Evolutionary conservation across 2,888 invertebrate genomes (phyloP), one percentile per base, ranked within the genome.

Genomic region (Rhamphomyia laevipes): DNA sequence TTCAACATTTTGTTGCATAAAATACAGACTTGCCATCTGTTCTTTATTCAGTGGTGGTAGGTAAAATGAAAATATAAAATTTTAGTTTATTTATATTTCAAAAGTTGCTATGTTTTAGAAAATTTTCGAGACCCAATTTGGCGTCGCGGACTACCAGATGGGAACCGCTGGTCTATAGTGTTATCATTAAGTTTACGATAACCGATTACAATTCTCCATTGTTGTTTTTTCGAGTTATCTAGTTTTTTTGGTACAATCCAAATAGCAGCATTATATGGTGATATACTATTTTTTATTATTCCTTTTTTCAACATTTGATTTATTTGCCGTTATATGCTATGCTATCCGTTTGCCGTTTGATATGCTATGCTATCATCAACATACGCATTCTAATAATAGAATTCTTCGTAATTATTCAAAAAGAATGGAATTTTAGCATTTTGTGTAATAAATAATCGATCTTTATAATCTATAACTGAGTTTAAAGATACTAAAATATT

Each of bases 271-370:
- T 15, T 16, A 38, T 38, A 38, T n/a, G 38, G 38, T 16, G 38
- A 38, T 10, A 4, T 17, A 38, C 38, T 38, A 17, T 38, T 12
- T 35, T 42, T 27, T 11, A 63, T 59, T 23, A 63, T 62, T 13
- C 17, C 45, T 43, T 52, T 44, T 18, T 45, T 12, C 12, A 51
- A 45, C 53, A 56, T 55, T 46, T 54, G 52, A 7, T 46, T 15
- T 13, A 52, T 55, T 31, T 54, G 51, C 16, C 38, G 16, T 35
- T 35, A 13, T 35, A 35, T 13, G 4, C n/a, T 13, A 35, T 35
- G n/a, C 7, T 35, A n/a, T 35, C 35, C n/a, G 7, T 27, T 27
- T 27, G 23, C n/a, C n/a, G 5, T 27, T 27, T 5, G 2, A 27
- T 7, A 27, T 27, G 23, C 23, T 27, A 27, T 27, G 9, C 23